These are phyloP conservation scores for Mormyrus iriodes DNA, from an alignment of 2,113 vertebrate genomes.

Conservation along the genomic window DNA sequence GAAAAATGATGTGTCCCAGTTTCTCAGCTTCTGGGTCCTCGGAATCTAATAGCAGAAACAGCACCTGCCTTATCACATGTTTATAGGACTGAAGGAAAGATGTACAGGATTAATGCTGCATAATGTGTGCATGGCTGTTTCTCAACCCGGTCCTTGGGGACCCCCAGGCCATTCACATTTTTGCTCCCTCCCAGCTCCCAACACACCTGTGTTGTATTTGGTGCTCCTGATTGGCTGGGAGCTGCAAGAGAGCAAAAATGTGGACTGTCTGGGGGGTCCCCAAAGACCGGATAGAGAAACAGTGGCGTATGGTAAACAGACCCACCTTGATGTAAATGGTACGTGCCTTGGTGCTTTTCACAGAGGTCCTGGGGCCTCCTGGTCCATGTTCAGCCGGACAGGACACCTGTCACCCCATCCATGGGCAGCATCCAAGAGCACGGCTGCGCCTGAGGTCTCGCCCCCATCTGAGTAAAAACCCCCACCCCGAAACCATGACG, in stretches of 20 bases:
- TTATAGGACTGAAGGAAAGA: background rate
- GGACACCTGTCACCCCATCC: constrained; percentile 51
- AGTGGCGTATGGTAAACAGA: background rate
- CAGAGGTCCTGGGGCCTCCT: constrained; percentile 56
- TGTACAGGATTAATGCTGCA: background rate
- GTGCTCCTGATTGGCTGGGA: background rate
- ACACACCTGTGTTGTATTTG: background rate
- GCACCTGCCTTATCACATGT: background rate
- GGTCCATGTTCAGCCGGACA: constrained; percentile 56
- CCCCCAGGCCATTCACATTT: background rate
- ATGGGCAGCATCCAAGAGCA: constrained; percentile 63
- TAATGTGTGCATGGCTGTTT: background rate
- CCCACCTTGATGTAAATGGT: background rate
- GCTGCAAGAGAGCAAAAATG: background rate
- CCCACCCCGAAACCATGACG: constrained; percentile 65
- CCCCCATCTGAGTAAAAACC: constrained; percentile 37
- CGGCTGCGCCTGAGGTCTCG: constrained; percentile 41
- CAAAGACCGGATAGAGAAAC: background rate
- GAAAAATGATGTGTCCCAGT: background rate
- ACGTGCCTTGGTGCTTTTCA: constrained; percentile 34
- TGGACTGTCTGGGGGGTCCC: background rate
- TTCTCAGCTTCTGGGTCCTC: background rate
- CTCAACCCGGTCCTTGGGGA: background rate
- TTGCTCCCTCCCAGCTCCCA: background rate
- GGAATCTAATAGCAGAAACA: background rate